Percentiles rank a stretch among this genome's conserved stretches.
Evolutionary conservation across 2,113 vertebrate genomes (phyloP).

Genomic region (Piaya cayana): DNA sequence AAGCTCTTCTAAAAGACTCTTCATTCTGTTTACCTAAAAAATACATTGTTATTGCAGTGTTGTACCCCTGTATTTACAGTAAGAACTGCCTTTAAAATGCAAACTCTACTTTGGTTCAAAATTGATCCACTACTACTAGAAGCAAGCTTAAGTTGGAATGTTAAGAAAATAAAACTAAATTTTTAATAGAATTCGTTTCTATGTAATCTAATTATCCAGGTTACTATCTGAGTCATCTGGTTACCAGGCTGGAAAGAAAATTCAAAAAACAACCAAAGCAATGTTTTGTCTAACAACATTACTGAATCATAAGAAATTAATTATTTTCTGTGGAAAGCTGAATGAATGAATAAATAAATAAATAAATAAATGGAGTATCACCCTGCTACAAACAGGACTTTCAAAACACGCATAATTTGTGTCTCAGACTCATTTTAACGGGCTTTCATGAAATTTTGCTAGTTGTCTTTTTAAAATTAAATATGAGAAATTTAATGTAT

Average conservation of each 20-base stretch:
- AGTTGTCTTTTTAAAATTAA: neutral
- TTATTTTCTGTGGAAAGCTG: neutral
- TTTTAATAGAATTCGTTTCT: neutral
- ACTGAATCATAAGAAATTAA: neutral
- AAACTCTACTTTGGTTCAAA: neutral
- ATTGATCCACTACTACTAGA: neutral
- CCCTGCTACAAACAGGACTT: neutral
- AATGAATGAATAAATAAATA: no score
- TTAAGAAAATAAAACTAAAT: neutral
- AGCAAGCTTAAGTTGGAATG: neutral
- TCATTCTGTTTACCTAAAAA: neutral
- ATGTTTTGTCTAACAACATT: neutral
- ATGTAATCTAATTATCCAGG: neutral
- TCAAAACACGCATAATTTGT: neutral
- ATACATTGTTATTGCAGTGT: neutral
- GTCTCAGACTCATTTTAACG: neutral
- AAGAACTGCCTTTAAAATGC: neutral
- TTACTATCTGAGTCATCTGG: constrained; percentile 28
- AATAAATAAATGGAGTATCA: neutral
- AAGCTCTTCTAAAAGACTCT: neutral
- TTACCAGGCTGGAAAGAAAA: neutral
- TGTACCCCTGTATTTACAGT: neutral
- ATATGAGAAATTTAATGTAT: neutral
- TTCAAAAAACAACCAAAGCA: neutral
- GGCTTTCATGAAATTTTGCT: neutral